Evolutionary conservation across 2,888 invertebrate genomes (phyloP).

Genomic region (Dolomedes plantarius): DNA sequence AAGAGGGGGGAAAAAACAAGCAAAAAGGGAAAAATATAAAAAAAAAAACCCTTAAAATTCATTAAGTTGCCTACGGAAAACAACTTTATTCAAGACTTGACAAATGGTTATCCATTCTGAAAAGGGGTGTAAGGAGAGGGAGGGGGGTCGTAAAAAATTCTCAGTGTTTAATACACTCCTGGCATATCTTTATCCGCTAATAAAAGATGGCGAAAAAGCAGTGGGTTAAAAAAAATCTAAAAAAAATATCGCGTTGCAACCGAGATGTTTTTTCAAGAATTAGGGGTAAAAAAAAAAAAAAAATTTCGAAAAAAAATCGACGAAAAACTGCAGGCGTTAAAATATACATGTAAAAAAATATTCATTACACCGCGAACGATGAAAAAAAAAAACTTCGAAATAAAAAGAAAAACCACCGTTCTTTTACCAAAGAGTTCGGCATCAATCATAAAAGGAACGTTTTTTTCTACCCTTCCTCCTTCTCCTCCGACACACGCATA

Average conservation of each 20-base stretch:
- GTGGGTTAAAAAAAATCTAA: neutral
- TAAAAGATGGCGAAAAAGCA: slow-evolving; percentile 21
- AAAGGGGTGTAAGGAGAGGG: neutral
- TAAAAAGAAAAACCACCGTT: slow-evolving; percentile 48
- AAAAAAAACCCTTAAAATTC: slow-evolving; percentile 46
- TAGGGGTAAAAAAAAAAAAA: slow-evolving; percentile 25
- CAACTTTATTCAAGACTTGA: slow-evolving; percentile 67
- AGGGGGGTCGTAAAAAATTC: slow-evolving; percentile 4
- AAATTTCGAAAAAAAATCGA: slow-evolving; percentile 6
- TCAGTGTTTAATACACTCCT: slow-evolving; percentile 26
- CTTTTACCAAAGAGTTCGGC: slow-evolving; percentile 60
- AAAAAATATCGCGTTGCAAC: slow-evolving; percentile 31
- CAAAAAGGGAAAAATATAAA: slow-evolving; percentile 4
- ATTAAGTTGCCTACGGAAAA: slow-evolving; percentile 61
- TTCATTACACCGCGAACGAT: slow-evolving; percentile 50
- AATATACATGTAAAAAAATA: slow-evolving; percentile 63
- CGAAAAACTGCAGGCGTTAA: slow-evolving; percentile 60
- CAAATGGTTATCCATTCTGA: slow-evolving; percentile 60
- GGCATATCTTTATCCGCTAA: slow-evolving; percentile 44
- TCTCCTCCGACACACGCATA: neutral
- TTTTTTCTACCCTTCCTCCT: slow-evolving; percentile 31
- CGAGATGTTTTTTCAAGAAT: neutral
- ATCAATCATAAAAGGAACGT: slow-evolving; percentile 65
- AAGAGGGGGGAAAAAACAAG: neutral
- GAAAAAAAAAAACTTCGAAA: slow-evolving; percentile 33